A percentile compares a stretch with the other conserved stretches of the same genome.
phyloP scores from a whole-genome alignment of 2,797 vertebrate species.

The Botia almorhae region DNA sequence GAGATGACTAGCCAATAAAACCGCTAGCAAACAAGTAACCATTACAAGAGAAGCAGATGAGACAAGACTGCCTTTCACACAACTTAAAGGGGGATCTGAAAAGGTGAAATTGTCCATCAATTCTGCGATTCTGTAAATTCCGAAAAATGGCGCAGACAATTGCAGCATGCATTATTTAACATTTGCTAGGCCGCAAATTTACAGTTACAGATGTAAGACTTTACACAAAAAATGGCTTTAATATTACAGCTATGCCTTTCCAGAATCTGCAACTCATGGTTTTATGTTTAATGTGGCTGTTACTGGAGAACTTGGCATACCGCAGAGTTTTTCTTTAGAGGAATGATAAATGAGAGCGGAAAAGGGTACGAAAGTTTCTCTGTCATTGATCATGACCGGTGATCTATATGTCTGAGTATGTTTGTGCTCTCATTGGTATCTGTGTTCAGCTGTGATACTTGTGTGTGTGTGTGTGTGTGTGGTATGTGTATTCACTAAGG shows the following conservation, averaged over 20 bases:
- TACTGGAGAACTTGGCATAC: neutral
- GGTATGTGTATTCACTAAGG: conserved; percentile 38
- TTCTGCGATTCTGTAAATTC: neutral
- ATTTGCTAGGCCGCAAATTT: neutral
- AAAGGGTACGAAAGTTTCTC: conserved; percentile 36
- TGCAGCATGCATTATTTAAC: conserved; percentile 29
- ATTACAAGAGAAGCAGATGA: too few relatives aligned
- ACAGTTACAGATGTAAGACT: neutral
- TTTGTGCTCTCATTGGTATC: conserved; percentile 22
- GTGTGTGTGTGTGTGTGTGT: conserved; percentile 25
- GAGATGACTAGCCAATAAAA: neutral
- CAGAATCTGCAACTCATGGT: conserved; percentile 12
- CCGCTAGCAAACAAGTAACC: neutral
- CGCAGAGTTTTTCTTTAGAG: neutral
- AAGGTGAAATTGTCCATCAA: neutral
- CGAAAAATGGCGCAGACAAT: neutral
- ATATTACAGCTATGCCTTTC: conserved; percentile 8
- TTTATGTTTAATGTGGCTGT: conserved; percentile 8
- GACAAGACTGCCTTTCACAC: too few relatives aligned
- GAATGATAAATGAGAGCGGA: conserved; percentile 33
- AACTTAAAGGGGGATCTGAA: too few relatives aligned
- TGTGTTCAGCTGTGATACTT: conserved; percentile 24
- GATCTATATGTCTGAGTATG: conserved; percentile 33
- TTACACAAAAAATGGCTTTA: neutral
- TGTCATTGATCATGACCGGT: conserved; percentile 41